phyloP scores from a whole-genome alignment of 2,888 invertebrate genomes.

The Hydropsyche betteni region DNA sequence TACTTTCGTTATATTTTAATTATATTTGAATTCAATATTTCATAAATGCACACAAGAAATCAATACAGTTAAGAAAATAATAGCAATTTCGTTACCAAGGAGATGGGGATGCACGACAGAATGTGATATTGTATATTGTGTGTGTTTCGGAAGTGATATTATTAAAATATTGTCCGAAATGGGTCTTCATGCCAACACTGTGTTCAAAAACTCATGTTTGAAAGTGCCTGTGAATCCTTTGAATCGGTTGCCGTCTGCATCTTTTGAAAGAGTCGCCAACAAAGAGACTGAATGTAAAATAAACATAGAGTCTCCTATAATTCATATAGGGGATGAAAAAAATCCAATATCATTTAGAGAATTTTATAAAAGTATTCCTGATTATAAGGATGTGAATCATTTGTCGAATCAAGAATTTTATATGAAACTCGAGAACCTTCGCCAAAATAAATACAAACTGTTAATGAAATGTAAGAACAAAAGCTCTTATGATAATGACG shows the following conservation, averaged over 20 bases:
- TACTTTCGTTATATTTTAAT: no score
- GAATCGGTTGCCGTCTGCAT: constrained; percentile 75
- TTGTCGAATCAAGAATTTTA: constrained; percentile 80
- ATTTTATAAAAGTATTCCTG: constrained; percentile 82
- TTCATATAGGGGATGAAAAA: constrained; percentile 56
- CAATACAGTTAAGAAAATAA: no score
- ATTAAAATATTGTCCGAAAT: constrained; percentile 53
- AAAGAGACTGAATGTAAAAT: constrained; percentile 55
- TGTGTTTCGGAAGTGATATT: no score
- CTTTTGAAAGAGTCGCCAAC: constrained; percentile 69
- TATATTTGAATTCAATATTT: no score
- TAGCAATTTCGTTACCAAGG: no score
- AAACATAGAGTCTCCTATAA: constrained; percentile 42
- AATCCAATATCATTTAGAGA: constrained; percentile 72
- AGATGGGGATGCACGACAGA: no score
- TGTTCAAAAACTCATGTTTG: constrained; percentile 76
- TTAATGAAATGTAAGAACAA: constrained; percentile 51
- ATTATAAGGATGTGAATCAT: constrained; percentile 80
- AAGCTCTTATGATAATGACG: not conserved
- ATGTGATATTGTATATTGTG: no score
- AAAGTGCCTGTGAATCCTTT: constrained; percentile 77
- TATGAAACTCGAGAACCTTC: constrained; percentile 72
- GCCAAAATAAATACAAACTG: constrained; percentile 70
- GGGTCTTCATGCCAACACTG: constrained; percentile 68
- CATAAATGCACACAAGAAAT: no score